Evolutionary conservation across 1,140 invertebrate genomes (phyloP), one percentile per base, ranked within the genome.

Genomic region (Drosophila littoralis): DNA sequence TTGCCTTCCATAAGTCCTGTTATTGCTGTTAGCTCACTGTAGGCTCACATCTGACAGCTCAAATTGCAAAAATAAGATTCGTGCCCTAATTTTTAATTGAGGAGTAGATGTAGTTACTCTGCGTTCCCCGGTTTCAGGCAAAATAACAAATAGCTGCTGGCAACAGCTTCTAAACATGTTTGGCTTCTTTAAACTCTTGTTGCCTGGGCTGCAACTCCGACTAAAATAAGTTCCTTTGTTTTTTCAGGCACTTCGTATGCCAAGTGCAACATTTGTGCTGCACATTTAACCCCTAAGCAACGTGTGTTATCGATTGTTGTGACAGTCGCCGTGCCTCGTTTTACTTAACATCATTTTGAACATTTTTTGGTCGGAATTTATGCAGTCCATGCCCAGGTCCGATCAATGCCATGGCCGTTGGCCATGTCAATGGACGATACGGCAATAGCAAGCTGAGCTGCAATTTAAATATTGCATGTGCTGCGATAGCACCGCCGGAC

Each of bases 401-500:
- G 82, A 88, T 82, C 82, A 86, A 88, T 81, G 83, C 82, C 82
- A 79, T 69, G 83, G 79, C 82, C 83, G 79, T 67, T 70, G 71
- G 81, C 79, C 79, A 76, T 82, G 83, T 88, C 82, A 88, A 68
- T 77, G 77, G 17, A 73, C 57, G 64, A 55, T 59, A 48, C 15
- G 70, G 9, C 43, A 51, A 51, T 28, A 45, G 22, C 22, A 28
- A 28, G 63, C 58, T 51, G 61, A 64, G 72, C 58, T 81, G 72
- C 79, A 79, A 86, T 86, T 86, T 88, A 82, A 86, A 86, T 86
- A 86, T 86, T 88, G 79, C 82, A 86, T 86, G 82, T 77, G 65
- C 68, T 69, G 40, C 58, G 65, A 63, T 61, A 46, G 57, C 22
- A 22, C 22, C 2, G 22, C 61, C 51, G 55, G n/a, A 45, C 38